phyloP scores from a whole-genome alignment of 1,140 invertebrate species.

The Lordiphosa clarofinis region DNA sequence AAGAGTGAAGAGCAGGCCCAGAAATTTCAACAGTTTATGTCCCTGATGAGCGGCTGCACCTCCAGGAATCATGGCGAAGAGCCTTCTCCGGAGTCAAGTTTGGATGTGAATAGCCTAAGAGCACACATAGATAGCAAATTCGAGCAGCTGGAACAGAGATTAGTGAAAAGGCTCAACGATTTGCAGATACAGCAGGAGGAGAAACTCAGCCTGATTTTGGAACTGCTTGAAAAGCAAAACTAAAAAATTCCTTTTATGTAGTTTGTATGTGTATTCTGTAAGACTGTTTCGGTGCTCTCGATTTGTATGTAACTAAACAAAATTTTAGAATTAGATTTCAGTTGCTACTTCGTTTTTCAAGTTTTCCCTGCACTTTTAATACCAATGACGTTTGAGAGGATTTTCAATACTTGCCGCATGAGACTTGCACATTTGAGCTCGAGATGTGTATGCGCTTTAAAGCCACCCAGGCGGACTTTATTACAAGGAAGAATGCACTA shows the following conservation, averaged over 20 bases:
- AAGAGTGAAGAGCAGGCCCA: slow-evolving; percentile 33
- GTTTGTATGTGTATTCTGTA: slow-evolving; percentile 8
- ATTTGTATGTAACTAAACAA: slow-evolving; percentile 28
- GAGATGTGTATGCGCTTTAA: too few species aligned
- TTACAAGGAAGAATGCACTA: too few species aligned
- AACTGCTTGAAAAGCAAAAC: slow-evolving; percentile 41
- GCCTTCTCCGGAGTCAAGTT: background rate
- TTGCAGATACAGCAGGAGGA: slow-evolving; percentile 39
- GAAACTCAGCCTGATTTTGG: slow-evolving; percentile 49
- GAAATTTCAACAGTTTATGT: slow-evolving; percentile 56
- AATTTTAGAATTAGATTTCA: background rate
- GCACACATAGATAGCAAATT: slow-evolving; percentile 39
- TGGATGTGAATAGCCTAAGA: slow-evolving; percentile 14
- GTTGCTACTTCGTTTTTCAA: background rate
- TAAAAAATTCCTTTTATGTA: slow-evolving; percentile 9
- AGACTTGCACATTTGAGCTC: too few species aligned
- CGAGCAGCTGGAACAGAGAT: slow-evolving; percentile 23
- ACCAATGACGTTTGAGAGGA: background rate
- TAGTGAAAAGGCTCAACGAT: slow-evolving; percentile 44
- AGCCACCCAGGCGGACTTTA: too few species aligned
- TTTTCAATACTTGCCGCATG: background rate
- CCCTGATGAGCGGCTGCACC: slow-evolving; percentile 30
- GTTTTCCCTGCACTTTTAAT: background rate
- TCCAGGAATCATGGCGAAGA: slow-evolving; percentile 1
- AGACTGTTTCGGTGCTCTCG: slow-evolving; percentile 19